phyloP scores from a whole-genome alignment of 2,888 invertebrate genomes.

The Acanthosepion pharaonis region DNA sequence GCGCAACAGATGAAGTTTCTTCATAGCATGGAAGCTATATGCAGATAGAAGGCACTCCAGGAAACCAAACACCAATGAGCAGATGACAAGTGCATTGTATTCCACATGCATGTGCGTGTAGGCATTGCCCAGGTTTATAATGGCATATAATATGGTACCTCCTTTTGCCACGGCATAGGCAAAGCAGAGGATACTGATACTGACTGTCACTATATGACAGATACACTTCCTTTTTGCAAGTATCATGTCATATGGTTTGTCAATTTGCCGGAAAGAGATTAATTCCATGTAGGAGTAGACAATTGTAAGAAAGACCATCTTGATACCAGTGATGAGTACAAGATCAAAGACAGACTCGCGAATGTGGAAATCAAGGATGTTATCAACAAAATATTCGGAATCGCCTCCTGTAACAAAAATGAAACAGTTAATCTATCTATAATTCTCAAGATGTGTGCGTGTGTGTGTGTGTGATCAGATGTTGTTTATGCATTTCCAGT shows the following conservation, averaged over 20 bases:
- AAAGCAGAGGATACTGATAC: conserved; percentile 55
- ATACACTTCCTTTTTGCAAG: conserved; percentile 51
- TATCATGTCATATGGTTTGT: conserved; percentile 56
- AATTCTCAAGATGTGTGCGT: too few species aligned
- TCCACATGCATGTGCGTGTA: conserved; percentile 66
- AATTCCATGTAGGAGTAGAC: conserved; percentile 62
- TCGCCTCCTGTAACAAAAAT: conserved; percentile 65
- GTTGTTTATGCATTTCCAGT: too few species aligned
- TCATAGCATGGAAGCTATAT: conserved; percentile 61
- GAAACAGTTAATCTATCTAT: background rate
- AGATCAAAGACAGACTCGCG: conserved; percentile 71
- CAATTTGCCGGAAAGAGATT: conserved; percentile 56
- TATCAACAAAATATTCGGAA: conserved; percentile 69
- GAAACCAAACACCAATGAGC: conserved; percentile 60
- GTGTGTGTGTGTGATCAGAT: too few species aligned
- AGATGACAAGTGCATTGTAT: conserved; percentile 66
- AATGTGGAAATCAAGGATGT: conserved; percentile 66
- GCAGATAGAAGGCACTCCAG: conserved; percentile 62
- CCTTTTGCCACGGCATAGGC: conserved; percentile 63
- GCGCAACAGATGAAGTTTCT: conserved; percentile 59
- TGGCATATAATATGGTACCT: conserved; percentile 61
- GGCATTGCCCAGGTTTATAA: conserved; percentile 55
- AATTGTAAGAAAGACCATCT: conserved; percentile 61
- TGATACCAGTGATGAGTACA: conserved; percentile 64
- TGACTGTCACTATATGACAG: conserved; percentile 54